These are phyloP conservation scores for Drosophila parthenogenetica DNA, from an alignment of 2,888 invertebrate species.

Conservation along the genomic window DNA sequence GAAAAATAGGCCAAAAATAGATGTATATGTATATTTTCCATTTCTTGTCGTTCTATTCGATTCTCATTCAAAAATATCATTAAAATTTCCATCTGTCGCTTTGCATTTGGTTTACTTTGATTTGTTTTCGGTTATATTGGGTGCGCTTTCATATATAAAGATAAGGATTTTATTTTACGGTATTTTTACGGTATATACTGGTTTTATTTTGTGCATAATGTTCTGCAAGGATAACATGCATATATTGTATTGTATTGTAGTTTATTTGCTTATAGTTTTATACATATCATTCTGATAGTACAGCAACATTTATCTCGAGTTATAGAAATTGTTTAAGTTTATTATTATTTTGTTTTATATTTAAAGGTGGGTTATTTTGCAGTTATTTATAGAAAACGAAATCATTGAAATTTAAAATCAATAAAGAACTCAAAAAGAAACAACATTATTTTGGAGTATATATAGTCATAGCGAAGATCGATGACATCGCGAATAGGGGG, in stretches of 20 bases:
- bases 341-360: conserved; percentile 57
- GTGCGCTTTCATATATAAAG: conserved; percentile 30
- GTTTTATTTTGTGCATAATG: conserved; percentile 49
- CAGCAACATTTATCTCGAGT: conserved; percentile 49
- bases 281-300: conserved; percentile 38
- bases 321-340: conserved; percentile 55
- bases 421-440: conserved; percentile 32
- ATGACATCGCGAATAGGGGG: conserved; percentile 21
- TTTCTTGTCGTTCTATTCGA: conserved; percentile 44
- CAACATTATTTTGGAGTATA: conserved; percentile 23
- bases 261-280: conserved; percentile 36
- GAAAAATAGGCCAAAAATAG: conserved; percentile 83
- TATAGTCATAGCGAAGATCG: conserved; percentile 72
- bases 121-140: conserved; percentile 43
- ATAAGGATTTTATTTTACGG: too few relatives aligned
- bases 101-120: conserved; percentile 56
- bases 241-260: conserved; percentile 28
- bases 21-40: conserved; percentile 69
- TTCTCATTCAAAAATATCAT: conserved; percentile 67
- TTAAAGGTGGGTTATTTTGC: conserved; percentile 83
- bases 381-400: conserved; percentile 70
- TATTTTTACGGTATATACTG: not conserved
- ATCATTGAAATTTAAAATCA: conserved; percentile 29
- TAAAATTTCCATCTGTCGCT: conserved; percentile 62
- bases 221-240: conserved; percentile 57